Base-by-base conservation (phyloP, 2,797 vertebrate genomes). In the Rhinella marina region DNA sequence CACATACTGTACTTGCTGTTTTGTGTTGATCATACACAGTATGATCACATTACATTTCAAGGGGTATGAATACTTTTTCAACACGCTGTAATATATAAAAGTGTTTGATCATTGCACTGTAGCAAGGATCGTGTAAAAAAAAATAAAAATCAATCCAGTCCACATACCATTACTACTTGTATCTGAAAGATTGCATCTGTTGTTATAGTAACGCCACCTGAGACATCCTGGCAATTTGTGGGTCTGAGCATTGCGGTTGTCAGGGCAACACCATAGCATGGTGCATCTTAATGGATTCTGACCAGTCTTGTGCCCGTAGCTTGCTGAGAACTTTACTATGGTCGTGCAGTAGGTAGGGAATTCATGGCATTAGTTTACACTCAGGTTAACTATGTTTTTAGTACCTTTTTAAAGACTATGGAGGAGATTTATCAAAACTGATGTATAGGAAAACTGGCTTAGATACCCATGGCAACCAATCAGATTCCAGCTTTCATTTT, bases 151-250 rank as follows among this genome's bases (percentile, higher is more conserved):
- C 84, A 83, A 78, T 82, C 17, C 32, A 59, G 25, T 72, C 19
- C 73, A 79, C 70, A 89, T 86, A 79, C 80, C 88, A 61, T 32
- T 83, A 89, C 88, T 89, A 78, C 79, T 82, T 61, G 70, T 70
- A 50, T 54, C 80, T 86, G 25, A 86, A 83, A 64, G 80, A 86
- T 61, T 86, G 79, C 72, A 78, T 86, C 84, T 79, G 84, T 89
- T 89, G 84, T 86, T 83, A 89, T 89, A 82, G 88, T 57, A 89
- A 89, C 88, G 80, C 59, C 88, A 83, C 88, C 79, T 70, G 88
- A 89, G 88, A 86, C 72, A 82, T 86, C 88, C 84, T 83, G 80
- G 50, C 72, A 83, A 79, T 83, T 89, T 86, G 54, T 82, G 61
- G 84, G 79, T 83, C 80, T 83, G 62, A 59, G 62, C 72, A 78